A percentile compares a stretch with the other conserved stretches of the same genome.
phyloP scores from a whole-genome alignment of 2,797 vertebrate genomes.

The Lemur catta region DNA sequence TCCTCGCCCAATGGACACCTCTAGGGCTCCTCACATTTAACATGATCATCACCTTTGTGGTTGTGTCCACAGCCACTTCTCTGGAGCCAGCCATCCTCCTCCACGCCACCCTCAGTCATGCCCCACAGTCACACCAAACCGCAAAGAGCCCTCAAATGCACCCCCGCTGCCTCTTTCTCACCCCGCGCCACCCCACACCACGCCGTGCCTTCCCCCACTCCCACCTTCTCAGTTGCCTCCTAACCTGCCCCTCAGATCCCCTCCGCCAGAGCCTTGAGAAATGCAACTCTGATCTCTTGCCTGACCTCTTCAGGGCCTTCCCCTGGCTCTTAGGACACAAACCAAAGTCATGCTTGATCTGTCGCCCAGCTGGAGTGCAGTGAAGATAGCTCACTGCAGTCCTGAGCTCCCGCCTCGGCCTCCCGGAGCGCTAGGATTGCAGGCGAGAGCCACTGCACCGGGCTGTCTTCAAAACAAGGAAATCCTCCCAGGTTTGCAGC shows the following conservation, averaged over 20 bases:
- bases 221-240: background rate
- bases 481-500: too few relatives aligned
- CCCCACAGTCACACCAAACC: background rate
- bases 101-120: background rate
- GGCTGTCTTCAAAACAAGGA: too few relatives aligned
- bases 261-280: background rate
- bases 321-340: background rate
- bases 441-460: too few relatives aligned
- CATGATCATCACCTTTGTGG: background rate
- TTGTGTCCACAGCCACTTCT: background rate
- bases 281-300: background rate
- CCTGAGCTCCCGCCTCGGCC: too few relatives aligned
- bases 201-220: accelerated
- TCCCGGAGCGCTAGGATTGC: too few relatives aligned
- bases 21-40: background rate
- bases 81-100: background rate
- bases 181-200: accelerated
- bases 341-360: background rate
- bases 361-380: too few relatives aligned
- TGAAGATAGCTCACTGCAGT: too few relatives aligned
- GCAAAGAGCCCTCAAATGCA: too few relatives aligned
- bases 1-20: background rate
- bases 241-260: accelerated
- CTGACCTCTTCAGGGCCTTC: background rate
- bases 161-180: accelerated